These are phyloP conservation scores for Lepidurus packardi DNA, from an alignment of 1,140 invertebrate species.

Conservation along the genomic window DNA sequence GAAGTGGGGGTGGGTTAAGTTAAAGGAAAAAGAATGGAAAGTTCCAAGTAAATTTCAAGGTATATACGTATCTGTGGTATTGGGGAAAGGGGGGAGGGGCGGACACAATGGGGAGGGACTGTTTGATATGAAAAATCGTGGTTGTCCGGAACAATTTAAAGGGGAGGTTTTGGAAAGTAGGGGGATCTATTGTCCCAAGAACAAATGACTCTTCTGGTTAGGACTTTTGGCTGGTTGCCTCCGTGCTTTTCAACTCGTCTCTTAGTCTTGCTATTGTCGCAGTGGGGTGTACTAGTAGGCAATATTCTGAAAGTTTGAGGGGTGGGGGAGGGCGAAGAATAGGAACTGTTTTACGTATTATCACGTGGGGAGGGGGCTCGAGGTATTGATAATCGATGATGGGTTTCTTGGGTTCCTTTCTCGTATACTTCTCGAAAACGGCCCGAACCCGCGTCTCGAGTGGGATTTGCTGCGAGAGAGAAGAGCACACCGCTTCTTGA, in stretches of 20 bases:
- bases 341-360: conserved; percentile 16
- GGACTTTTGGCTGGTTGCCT: neutral
- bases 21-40: neutral
- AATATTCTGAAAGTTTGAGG: neutral
- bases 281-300: neutral
- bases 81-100: neutral
- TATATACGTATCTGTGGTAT: neutral
- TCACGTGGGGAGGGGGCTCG: neutral
- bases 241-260: neutral
- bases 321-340: neutral
- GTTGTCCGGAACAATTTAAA: conserved; percentile 10
- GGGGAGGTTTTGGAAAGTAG: neutral
- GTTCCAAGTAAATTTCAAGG: no score
- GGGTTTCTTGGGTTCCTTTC: neutral
- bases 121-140: neutral
- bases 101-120: neutral
- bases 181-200: neutral
- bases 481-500: neutral
- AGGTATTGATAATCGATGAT: conserved; percentile 16
- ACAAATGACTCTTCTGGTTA: conserved; percentile 5
- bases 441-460: no score
- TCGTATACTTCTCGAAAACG: no score
- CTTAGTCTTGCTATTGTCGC: neutral
- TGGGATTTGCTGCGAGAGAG: no score
- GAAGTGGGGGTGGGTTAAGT: no score